A percentile compares a stretch with the other conserved stretches of the same genome.
Evolutionary conservation across 1,140 invertebrate genomes (phyloP).

Genomic region (Brachionus asplanchnoidis): DNA sequence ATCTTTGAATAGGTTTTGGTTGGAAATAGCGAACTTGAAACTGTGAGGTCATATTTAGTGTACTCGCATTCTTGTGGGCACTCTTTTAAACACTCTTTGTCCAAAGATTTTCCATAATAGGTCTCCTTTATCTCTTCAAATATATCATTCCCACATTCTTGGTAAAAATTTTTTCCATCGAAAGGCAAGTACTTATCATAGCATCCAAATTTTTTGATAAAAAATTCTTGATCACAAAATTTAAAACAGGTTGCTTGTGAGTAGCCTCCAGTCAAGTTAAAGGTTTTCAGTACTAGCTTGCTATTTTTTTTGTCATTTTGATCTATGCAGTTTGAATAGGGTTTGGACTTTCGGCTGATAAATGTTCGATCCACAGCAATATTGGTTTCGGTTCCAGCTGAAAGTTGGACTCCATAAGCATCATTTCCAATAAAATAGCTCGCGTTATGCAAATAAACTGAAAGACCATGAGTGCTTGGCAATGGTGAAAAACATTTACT

Average conservation of each 20-base stretch:
- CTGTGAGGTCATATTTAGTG: neutral
- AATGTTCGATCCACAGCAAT: slow-evolving; percentile 15
- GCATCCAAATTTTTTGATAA: neutral
- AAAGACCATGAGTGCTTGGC: neutral
- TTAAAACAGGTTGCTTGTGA: neutral
- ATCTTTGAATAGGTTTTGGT: neutral
- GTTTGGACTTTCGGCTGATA: neutral
- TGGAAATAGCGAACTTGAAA: slow-evolving; percentile 11
- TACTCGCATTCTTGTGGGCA: slow-evolving; percentile 21
- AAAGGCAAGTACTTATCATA: neutral
- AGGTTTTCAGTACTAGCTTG: neutral
- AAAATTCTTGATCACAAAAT: slow-evolving; percentile 21
- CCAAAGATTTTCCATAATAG: neutral
- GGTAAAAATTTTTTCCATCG: neutral
- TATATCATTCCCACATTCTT: neutral
- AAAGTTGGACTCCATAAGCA: neutral
- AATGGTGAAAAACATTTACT: neutral
- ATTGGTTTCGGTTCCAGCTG: slow-evolving; percentile 26
- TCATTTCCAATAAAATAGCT: neutral
- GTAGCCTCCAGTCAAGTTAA: neutral
- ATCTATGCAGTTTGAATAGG: neutral
- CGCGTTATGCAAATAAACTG: neutral
- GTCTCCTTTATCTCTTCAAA: neutral
- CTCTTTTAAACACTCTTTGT: neutral
- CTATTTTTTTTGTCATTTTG: neutral